phyloP scores from a whole-genome alignment of 2,888 invertebrate genomes.

The Pterobdella sp. region DNA sequence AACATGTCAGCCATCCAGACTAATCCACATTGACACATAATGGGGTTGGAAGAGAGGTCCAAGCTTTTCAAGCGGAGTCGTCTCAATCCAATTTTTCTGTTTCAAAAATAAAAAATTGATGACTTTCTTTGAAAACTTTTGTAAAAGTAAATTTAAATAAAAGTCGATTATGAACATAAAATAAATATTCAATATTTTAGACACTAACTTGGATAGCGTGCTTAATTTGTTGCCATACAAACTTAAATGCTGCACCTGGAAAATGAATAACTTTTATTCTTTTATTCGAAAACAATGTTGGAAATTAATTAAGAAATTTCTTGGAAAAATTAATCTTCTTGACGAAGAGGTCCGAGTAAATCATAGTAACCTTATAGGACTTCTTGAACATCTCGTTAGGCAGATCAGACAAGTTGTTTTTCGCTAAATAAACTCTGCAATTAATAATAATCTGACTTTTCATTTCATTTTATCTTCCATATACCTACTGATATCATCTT shows the following conservation, averaged over 20 bases:
- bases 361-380: neutral
- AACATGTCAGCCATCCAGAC: conserved; percentile 33
- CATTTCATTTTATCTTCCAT: too few relatives aligned
- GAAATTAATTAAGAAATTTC: too few relatives aligned
- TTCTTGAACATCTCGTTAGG: conserved; percentile 11
- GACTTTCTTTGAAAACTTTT: neutral
- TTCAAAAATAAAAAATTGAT: neutral
- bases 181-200: neutral
- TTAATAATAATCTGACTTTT: too few relatives aligned
- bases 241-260: neutral
- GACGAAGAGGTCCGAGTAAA: too few relatives aligned
- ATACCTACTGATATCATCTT: too few relatives aligned
- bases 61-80: conserved; percentile 31
- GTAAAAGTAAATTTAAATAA: neutral
- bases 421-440: neutral
- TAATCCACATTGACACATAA: conserved; percentile 37
- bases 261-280: too few relatives aligned
- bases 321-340: too few relatives aligned
- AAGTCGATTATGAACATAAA: neutral
- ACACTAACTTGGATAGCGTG: neutral
- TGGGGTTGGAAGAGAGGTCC: conserved; percentile 36
- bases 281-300: too few relatives aligned
- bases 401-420: conserved; percentile 5
- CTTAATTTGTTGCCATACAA: conserved; percentile 3
- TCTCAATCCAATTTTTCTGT: neutral